A percentile compares a stretch with the other conserved stretches of the same genome.
Conservation (phyloP, 1,140 invertebrate genomes). For the Drosophila leontia region DNA sequence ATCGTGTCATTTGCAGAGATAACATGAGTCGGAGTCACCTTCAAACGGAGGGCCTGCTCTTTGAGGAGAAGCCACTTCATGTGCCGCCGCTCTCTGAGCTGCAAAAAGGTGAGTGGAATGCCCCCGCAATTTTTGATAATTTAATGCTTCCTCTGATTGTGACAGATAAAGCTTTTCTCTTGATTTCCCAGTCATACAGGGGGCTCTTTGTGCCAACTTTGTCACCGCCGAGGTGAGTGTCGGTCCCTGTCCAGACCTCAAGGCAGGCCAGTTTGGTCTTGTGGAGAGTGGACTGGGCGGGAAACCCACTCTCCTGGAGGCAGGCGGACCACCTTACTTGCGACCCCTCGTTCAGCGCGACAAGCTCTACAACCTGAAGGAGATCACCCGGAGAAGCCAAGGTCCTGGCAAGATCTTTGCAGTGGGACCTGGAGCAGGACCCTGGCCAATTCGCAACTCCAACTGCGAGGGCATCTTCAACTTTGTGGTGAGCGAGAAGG, state of each 20-base stretch:
- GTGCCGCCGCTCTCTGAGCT: slow-evolving; percentile 86
- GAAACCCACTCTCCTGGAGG: slow-evolving; percentile 90
- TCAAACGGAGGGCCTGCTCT: slow-evolving; percentile 74
- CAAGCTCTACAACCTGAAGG: slow-evolving; percentile 92
- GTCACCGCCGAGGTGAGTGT: slow-evolving; percentile 89
- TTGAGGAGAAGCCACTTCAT: slow-evolving; percentile 85
- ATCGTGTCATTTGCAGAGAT: slow-evolving; percentile 20
- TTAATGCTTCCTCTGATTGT: slow-evolving; percentile 8
- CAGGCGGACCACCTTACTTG: slow-evolving; percentile 93
- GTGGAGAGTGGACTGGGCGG: slow-evolving; percentile 91
- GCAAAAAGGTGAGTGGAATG: slow-evolving; percentile 83
- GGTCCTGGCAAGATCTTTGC: slow-evolving; percentile 83
- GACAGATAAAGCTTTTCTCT: slow-evolving; percentile 50
- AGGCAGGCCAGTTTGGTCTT: slow-evolving; percentile 90
- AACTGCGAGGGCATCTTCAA: slow-evolving; percentile 87
- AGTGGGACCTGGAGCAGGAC: slow-evolving; percentile 95
- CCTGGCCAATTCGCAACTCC: slow-evolving; percentile 85
- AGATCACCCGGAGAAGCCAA: slow-evolving; percentile 85
- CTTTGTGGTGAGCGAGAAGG: slow-evolving; percentile 86
- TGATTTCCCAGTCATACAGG: slow-evolving; percentile 88
- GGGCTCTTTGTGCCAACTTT: slow-evolving; percentile 90
- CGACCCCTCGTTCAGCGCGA: slow-evolving; percentile 90
- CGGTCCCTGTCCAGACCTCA: slow-evolving; percentile 94
- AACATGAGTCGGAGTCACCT: slow-evolving; percentile 60
- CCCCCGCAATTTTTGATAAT: slow-evolving; percentile 18